phyloP scores from a whole-genome alignment of 2,888 invertebrate genomes.

The Biston betularia region DNA sequence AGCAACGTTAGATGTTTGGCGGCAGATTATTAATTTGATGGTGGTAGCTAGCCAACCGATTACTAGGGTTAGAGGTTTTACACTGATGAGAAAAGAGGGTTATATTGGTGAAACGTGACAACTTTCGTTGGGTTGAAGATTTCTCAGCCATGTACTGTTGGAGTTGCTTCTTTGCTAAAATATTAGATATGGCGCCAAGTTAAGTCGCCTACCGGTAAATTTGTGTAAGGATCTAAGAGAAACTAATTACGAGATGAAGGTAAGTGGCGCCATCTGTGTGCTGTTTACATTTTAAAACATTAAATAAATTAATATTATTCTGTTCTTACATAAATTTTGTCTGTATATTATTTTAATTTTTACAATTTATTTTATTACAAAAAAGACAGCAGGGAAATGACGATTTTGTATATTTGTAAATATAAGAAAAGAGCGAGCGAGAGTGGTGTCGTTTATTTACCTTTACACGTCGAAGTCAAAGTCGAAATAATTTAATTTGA shows the following conservation, averaged over 20 bases:
- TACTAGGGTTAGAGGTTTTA: neutral
- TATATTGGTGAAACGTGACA: neutral
- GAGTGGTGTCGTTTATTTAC: neutral
- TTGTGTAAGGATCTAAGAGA: neutral
- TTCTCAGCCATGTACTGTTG: neutral
- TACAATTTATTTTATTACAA: too few relatives aligned
- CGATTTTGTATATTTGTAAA: neutral
- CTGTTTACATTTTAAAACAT: too few relatives aligned
- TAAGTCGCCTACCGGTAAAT: neutral
- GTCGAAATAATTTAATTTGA: constrained; percentile 10
- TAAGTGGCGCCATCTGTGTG: neutral
- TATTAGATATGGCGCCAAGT: neutral
- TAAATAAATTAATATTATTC: neutral
- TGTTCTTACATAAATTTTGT: too few relatives aligned
- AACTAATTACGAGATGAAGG: neutral
- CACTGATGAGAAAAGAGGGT: neutral
- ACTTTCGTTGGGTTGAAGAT: neutral
- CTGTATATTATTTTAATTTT: too few relatives aligned
- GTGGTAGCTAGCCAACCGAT: neutral
- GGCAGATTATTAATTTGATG: neutral
- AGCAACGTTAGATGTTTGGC: too few relatives aligned
- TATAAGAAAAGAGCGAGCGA: neutral
- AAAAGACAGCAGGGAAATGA: too few relatives aligned
- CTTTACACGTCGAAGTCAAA: neutral
- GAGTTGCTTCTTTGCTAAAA: neutral